phyloP scores from a whole-genome alignment of 1,140 invertebrate genomes.

The Ectropis grisescens region DNA sequence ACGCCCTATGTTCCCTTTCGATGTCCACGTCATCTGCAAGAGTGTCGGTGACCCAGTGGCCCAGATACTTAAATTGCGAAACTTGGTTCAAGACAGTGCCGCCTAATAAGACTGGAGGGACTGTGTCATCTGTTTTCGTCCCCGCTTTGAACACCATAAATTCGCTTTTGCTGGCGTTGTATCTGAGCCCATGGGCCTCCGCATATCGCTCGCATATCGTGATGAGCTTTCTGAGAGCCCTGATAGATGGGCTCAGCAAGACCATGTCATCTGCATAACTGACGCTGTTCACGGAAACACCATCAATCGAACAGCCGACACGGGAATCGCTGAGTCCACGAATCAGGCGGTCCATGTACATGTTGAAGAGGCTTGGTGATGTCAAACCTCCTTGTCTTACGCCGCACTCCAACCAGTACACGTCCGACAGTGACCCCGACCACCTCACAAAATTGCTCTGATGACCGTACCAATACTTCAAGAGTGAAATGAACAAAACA shows the following conservation, averaged over 20 bases:
- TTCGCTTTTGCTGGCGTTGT: not conserved
- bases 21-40: not conserved
- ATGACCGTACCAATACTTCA: not conserved
- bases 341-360: not conserved
- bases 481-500: not conserved
- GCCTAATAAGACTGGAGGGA: not conserved
- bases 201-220: not conserved
- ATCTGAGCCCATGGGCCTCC: not conserved
- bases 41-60: not conserved
- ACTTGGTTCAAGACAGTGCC: not conserved
- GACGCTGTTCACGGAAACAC: not conserved
- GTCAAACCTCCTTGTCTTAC: not conserved
- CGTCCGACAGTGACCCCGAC: not conserved
- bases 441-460: not conserved
- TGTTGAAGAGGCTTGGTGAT: conserved; percentile 1
- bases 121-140: not conserved
- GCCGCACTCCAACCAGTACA: not conserved
- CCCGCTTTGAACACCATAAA: conserved; percentile 1
- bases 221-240: not conserved
- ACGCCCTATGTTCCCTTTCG: not conserved
- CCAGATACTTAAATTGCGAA: not conserved
- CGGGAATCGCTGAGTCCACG: not conserved
- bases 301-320: not conserved
- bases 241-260: not conserved
- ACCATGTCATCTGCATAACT: conserved; percentile 1